Base-by-base conservation (phyloP, 2,888 invertebrate species). In the Acrocera orbiculus region DNA sequence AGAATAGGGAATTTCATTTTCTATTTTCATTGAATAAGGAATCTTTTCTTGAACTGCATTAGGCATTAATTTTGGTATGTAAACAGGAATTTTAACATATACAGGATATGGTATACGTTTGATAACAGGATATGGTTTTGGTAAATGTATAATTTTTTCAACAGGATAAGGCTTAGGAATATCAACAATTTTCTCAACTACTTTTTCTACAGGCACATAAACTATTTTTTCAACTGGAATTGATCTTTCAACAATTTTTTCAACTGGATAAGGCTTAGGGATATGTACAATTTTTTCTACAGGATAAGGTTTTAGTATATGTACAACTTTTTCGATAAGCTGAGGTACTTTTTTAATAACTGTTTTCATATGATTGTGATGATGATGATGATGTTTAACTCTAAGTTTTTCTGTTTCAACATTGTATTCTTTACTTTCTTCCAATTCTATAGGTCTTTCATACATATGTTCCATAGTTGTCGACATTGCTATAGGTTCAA, bases 361-460 rank as follows among this genome's bases (percentile, higher is more conserved):
- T 22, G 70, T 70, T 51, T 71, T 69, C 5, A 72, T 54, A 46
- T 72, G 70, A 53, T 67, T 67, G 48, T 72, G 73, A 47, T 72
- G 72, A 49, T 72, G 72, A 46, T 72, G 73, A 46, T 72, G 73
- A 45, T 72, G 72, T 49, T 72, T 58, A 3, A 59, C 42, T 36
- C 56, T 58, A 9, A 59, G 41, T 36, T 53, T 54, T 34, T 51
- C 44, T 15, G 24, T 26, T 27, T 35, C 35, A 16, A 23, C 11
- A 4, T 11, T 23, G 3, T n/a, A 22, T 13, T 27, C 17, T 10
- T 27, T 11, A 20, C 28, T 23, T 7, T 35, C 16, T 41, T 38
- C 30, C 37, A 40, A 20, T 37, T 39, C 28, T 42, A 41, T 22
- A 42, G 45, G 24, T 36, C 8, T 7, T n/a, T 34, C 34, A 16